Base-by-base conservation (phyloP, 2,888 invertebrate genomes). In the Herminia tarsipennalis region DNA sequence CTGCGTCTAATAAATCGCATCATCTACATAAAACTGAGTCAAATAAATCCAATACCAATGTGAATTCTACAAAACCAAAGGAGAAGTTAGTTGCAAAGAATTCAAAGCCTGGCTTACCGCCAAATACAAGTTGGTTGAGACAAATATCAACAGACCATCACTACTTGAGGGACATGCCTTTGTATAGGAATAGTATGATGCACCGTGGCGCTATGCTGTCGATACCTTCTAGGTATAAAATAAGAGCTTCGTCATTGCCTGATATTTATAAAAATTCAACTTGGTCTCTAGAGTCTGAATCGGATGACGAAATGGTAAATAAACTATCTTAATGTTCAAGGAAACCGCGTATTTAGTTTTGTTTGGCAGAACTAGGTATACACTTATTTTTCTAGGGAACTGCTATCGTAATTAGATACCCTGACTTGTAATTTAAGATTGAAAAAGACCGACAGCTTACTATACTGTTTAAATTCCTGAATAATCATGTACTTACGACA, bases 181-280 rank as follows among this genome's bases (percentile, higher is more conserved):
- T 95, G n/a, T 95, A 95, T 75, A 93, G 95, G 55, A 96, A 96
- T 69, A 95, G 95, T 0, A 94, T 97, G 58, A 95, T 96, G 92
- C 96, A 97, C 80, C 93, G 97, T 30, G 96, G 96, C 5, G 97
- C 97, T 6, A 95, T 97, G 92, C 86, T 97, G 70, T 96, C 95
- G 73, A 94, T 96, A 42, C 94, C 95, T 21, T 4, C 40, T 52
- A 94, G 96, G 50, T 97, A 97, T 81, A 93, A 94, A 41, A 86
- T 97, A 25, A 92, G 95, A 49, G 96, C 97, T 1, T 96, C 95
- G 1, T 98, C 98, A 36, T 95, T 98, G 73, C 98, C 98, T 0
- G 95, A 98, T 80, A 97, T 98, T 71, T 97, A 95, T 71, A 93
- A 94, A 50, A 96, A 96, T 74, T 97, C 96, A 2, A 95, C 95